Percentiles rank a stretch among this genome's conserved stretches.
Evolutionary conservation across 1,140 invertebrate genomes (phyloP).

Genomic region (Eufriesea mexicana): DNA sequence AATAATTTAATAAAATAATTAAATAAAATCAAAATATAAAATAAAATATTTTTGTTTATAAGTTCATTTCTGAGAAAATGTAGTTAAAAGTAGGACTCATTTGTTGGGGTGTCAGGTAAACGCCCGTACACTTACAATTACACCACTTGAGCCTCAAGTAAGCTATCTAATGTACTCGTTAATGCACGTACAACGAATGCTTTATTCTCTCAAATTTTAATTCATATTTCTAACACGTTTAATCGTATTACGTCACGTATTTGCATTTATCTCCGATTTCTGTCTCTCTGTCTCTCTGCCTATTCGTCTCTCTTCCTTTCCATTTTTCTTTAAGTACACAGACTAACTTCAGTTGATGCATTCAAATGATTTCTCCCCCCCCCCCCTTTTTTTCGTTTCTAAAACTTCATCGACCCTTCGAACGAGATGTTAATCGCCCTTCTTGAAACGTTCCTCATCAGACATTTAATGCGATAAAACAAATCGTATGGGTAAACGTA

Average conservation of each 20-base stretch:
- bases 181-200: not conserved
- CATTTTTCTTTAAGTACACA: not conserved
- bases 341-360: not conserved
- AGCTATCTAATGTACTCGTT: not conserved
- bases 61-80: no score
- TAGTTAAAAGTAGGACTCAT: no score
- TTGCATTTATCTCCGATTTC: no score
- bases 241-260: not conserved
- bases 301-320: no score
- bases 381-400: no score
- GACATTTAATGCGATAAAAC: slow-evolving; percentile 35
- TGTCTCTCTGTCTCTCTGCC: no score
- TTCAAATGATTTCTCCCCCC: no score
- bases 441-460: slow-evolving; percentile 29
- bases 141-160: no score
- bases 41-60: no score
- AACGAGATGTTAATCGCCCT: not conserved
- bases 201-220: not conserved
- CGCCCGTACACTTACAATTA: not conserved
- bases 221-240: not conserved
- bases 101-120: not conserved
- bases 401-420: not conserved
- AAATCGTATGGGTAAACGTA: slow-evolving; percentile 15
- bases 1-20: no score
- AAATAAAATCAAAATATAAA: no score